Base-by-base conservation (phyloP, 2,113 vertebrate species). In the Epinephelus fuscoguttatus region DNA sequence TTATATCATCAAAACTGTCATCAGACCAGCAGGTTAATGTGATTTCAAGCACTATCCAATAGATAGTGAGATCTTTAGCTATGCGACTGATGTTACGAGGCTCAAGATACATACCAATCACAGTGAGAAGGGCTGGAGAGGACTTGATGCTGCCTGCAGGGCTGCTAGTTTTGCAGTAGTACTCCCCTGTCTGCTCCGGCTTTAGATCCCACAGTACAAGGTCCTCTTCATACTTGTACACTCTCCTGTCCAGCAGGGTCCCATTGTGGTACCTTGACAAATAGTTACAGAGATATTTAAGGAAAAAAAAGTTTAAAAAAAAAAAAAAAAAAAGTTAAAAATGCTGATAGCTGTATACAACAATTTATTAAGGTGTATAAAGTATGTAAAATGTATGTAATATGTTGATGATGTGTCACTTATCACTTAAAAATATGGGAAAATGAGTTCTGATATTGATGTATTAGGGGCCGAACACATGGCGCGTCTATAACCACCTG, bases 81-180 rank as follows among this genome's bases (percentile, higher is more conserved):
- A 30, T 30, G 7, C 9, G 42, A 45, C 8, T 45, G 42, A 45
- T 45, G 11, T 45, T 27, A 52, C 27, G 70, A 75, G 12, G 72
- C 37, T 12, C 0, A 33, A 42, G 19, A 27, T 57, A 88, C 96
- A 93, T 94, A 99, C 98, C 96, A 45, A 97, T 93, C 62, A 99
- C 95, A 0, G 94, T 95, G 52, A 99, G 95, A 30, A 85, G 70
- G 0, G 97, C 97, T 0, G 92, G 63, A 0, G 92, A 93, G 0
- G 98, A 99, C 80, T 95, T 96, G 88, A 97, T 96, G 56, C 95
- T 92, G 0, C 98, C 97, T 0, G 96, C 94, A 19, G 95, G 90
- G 9, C 95, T 97, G 93, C 94, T 97, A 47, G 96, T 96, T 91
- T 99, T 98, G 94, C 98, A 99, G 86, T 97, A 96, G 90, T 99